phyloP scores from a whole-genome alignment of 2,888 invertebrate genomes.

The Biston betularia region DNA sequence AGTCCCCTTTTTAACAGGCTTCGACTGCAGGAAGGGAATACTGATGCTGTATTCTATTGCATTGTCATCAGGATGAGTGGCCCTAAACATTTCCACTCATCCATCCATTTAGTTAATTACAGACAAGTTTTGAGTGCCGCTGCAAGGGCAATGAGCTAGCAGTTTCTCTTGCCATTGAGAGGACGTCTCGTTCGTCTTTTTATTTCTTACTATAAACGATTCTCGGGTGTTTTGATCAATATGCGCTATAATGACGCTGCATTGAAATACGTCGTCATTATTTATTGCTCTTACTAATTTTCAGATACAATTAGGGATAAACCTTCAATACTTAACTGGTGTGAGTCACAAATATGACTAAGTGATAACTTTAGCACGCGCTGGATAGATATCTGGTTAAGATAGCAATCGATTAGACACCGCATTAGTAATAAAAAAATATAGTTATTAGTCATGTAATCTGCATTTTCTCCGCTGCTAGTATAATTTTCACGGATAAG shows the following conservation, averaged over 20 bases:
- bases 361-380: conserved; percentile 2
- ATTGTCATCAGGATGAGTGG: too few species aligned
- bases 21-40: too few species aligned
- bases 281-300: not conserved
- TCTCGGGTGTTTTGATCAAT: too few species aligned
- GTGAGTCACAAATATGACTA: conserved; percentile 6
- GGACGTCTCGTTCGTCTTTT: too few species aligned
- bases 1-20: too few species aligned
- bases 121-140: too few species aligned
- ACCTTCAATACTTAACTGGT: not conserved
- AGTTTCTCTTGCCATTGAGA: too few species aligned
- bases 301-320: not conserved
- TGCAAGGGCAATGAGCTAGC: too few species aligned
- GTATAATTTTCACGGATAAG: not conserved
- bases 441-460: conserved; percentile 6
- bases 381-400: not conserved
- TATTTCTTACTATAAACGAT: too few species aligned
- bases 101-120: too few species aligned
- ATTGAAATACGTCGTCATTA: not conserved
- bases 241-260: not conserved
- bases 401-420: conserved; percentile 11
- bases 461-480: not conserved
- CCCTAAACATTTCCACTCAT: too few species aligned
- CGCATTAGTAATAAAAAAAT: conserved; percentile 6
- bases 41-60: too few species aligned